Evolutionary conservation across 2,888 invertebrate genomes (phyloP).

Genomic region (Fragum whitleyi): DNA sequence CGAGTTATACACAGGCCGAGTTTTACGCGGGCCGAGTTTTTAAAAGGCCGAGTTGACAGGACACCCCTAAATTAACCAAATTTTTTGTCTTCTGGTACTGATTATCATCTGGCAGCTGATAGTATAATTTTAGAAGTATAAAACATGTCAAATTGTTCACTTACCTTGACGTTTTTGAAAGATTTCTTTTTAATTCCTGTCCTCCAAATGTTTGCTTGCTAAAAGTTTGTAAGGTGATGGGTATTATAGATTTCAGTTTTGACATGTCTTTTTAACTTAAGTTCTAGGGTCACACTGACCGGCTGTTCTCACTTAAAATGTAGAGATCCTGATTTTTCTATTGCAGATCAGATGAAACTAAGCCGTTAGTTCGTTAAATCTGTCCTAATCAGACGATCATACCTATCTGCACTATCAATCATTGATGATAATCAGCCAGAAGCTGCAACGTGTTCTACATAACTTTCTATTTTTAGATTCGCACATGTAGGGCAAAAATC

Average conservation of each 20-base stretch:
- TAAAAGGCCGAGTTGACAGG: too few relatives aligned
- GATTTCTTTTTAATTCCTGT: not conserved
- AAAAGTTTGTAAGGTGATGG: not conserved
- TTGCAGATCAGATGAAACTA: too few relatives aligned
- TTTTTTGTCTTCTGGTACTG: too few relatives aligned
- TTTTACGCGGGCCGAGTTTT: too few relatives aligned
- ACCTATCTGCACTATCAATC: not conserved
- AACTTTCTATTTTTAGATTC: constrained; percentile 7
- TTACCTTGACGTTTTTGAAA: constrained; percentile 29
- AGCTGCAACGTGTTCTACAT: not conserved
- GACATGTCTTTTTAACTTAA: constrained; percentile 3
- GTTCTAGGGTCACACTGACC: not conserved
- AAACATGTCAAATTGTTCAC: too few relatives aligned
- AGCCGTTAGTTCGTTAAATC: too few relatives aligned
- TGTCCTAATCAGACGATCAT: too few relatives aligned
- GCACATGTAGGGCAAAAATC: not conserved
- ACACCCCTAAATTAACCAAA: too few relatives aligned
- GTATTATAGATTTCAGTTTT: not conserved
- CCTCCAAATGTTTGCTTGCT: not conserved
- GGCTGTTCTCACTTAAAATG: not conserved
- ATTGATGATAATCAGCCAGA: not conserved
- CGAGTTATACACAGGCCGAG: too few relatives aligned
- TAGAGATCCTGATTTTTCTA: too few relatives aligned
- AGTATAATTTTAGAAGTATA: too few relatives aligned
- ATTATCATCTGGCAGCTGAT: too few relatives aligned